phyloP scores from a whole-genome alignment of 2,888 invertebrate genomes.

The Protonemura montana region DNA sequence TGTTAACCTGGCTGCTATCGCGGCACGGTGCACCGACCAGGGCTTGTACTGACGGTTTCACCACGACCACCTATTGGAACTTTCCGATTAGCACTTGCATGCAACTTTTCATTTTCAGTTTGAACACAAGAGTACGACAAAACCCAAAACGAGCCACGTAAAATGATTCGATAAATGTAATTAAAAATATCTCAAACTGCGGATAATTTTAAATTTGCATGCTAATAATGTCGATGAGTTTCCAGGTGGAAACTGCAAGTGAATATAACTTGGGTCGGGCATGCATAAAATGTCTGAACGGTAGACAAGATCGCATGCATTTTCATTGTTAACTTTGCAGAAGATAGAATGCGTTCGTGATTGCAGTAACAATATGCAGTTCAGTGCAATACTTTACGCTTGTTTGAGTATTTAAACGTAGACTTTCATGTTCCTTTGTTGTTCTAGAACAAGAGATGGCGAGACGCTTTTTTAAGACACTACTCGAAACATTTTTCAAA shows the following conservation, averaged over 20 bases:
- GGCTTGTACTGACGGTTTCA: background rate
- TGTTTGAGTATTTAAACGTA: background rate
- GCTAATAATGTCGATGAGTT: background rate
- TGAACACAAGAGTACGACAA: background rate
- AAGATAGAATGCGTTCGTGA: background rate
- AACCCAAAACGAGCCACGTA: background rate
- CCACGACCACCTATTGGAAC: background rate
- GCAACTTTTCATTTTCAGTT: background rate
- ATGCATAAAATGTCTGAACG: background rate
- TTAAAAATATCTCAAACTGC: background rate
- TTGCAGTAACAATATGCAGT: background rate
- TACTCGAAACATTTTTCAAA: background rate
- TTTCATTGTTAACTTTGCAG: constrained; percentile 1
- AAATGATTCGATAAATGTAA: background rate
- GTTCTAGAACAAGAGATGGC: background rate
- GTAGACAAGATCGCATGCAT: background rate
- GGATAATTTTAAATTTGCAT: background rate
- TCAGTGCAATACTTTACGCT: background rate
- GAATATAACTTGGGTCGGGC: background rate
- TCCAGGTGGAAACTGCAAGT: background rate
- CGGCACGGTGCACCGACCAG: no score
- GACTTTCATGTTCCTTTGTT: background rate
- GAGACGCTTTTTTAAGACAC: background rate
- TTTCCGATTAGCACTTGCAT: background rate
- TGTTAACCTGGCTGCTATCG: no score